These are phyloP conservation scores for Elmis aenea DNA, from an alignment of 2,888 invertebrate species.

Conservation along the genomic window DNA sequence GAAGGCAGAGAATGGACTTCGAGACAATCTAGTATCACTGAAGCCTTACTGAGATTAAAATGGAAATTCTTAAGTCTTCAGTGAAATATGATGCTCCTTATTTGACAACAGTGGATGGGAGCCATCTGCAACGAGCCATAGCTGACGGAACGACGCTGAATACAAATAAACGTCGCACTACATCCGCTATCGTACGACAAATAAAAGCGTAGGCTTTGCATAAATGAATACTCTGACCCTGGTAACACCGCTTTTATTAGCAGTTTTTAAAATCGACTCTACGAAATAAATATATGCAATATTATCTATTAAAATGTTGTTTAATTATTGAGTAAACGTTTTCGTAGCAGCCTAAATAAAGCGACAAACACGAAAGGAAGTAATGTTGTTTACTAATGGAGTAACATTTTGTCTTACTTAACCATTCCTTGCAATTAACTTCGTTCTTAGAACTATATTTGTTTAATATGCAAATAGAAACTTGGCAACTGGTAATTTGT, in stretches of 20 bases:
- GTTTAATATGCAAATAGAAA: slow-evolving; percentile 28
- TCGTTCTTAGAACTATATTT: slow-evolving; percentile 22
- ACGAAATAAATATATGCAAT: slow-evolving; percentile 8
- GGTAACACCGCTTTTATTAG: slow-evolving; percentile 14
- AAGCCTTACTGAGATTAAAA: slow-evolving; percentile 32
- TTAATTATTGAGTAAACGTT: too few relatives aligned
- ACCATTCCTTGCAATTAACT: slow-evolving; percentile 28
- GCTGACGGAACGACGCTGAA: slow-evolving; percentile 22
- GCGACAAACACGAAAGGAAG: slow-evolving; percentile 9
- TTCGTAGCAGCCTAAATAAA: too few relatives aligned
- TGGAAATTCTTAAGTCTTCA: slow-evolving; percentile 38
- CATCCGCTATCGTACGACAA: slow-evolving; percentile 19
- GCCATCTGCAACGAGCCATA: slow-evolving; percentile 24
- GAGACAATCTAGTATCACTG: slow-evolving; percentile 27
- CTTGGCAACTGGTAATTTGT: too few relatives aligned
- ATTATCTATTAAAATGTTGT: too few relatives aligned
- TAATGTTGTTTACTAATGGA: slow-evolving; percentile 13
- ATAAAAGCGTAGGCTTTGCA: slow-evolving; percentile 22
- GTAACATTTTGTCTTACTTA: slow-evolving; percentile 17
- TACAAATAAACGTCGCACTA: slow-evolving; percentile 24
- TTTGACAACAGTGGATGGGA: slow-evolving; percentile 30
- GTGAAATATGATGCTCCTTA: slow-evolving; percentile 40
- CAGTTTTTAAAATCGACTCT: slow-evolving; percentile 16
- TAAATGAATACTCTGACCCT: slow-evolving; percentile 23
- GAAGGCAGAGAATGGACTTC: slow-evolving; percentile 25